Conservation (phyloP, 2,797 vertebrate genomes). For the Enteromius fasciolatus region DNA sequence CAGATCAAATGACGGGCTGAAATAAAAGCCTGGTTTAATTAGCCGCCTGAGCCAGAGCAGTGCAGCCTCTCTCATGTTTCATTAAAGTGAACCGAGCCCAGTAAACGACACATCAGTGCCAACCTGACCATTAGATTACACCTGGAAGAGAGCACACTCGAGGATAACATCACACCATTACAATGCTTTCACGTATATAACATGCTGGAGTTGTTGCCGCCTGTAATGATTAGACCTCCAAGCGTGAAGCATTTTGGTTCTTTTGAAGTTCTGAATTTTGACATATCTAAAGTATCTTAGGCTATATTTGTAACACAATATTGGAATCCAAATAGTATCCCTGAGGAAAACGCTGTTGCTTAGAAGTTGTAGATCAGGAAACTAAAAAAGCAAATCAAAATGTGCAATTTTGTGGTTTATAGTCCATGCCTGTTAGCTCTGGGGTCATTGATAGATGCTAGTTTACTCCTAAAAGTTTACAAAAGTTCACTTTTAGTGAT, state of each 20-base stretch:
- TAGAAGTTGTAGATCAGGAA: background rate
- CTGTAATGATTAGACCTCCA: background rate
- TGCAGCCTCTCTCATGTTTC: slow-evolving; percentile 50
- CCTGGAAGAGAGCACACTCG: slow-evolving; percentile 36
- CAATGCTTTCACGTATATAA: slow-evolving; percentile 29
- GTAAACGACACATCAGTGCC: slow-evolving; percentile 54
- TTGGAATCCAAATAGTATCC: slow-evolving; percentile 21
- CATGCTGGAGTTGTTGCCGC: slow-evolving; percentile 1
- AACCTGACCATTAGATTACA: slow-evolving; percentile 55
- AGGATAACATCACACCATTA: slow-evolving; percentile 24
- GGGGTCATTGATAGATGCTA: background rate
- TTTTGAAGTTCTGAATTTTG: slow-evolving; percentile 30
- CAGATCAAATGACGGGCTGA: slow-evolving; percentile 60
- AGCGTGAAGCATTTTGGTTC: background rate
- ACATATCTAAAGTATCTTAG: slow-evolving; percentile 12
- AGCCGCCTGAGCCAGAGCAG: slow-evolving; percentile 46
- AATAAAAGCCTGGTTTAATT: slow-evolving; percentile 63
- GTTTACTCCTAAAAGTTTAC: background rate
- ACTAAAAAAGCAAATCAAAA: slow-evolving; percentile 9
- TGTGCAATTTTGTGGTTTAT: background rate
- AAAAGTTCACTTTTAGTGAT: background rate
- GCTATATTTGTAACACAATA: background rate
- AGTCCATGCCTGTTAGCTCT: background rate
- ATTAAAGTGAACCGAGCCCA: slow-evolving; percentile 51
- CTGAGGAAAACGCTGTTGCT: background rate